Evolutionary conservation across 2,113 vertebrate genomes (phyloP), one percentile per base, ranked within the genome.

Genomic region (Barnardius zonarius): DNA sequence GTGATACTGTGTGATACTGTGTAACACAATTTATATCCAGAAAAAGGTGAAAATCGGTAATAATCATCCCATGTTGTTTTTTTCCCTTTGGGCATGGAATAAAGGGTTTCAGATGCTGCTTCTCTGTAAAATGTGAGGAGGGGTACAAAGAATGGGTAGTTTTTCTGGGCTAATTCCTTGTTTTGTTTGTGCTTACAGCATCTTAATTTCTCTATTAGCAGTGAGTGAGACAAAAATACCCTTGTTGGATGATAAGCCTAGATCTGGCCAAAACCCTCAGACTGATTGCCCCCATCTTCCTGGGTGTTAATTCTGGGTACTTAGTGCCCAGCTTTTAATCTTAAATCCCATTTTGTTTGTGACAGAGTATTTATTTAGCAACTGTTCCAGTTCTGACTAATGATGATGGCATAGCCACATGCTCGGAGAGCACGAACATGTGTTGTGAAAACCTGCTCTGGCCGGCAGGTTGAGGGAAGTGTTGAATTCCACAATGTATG

Each of bases 331-430:
- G 91, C 51, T 88, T 97, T 93, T 84, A 52, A 79, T 94, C 79
- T 96, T 85, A 68, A 83, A 76, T 91, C 66, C 49, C 22, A 23
- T 86, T 95, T 90, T 88, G 80, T 80, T 92, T 88, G 83, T 78
- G 89, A 78, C 44, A 69, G 63, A 55, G 81, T 52, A 79, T 91
- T 91, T 96, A 83, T 94, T 96, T 95, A 95, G 92, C 62, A 94
- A 59, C 89, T 0, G 2, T 70, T 97, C 44, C 43, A 35, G 43
- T 72, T 89, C 86, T 92, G 91, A 87, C 80, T 93, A 88, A 95
- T 67, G 76, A 30, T 77, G 89, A 85, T 66, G 86, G 77, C 86
- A 92, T 18, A 92, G 88, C 68, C 88, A 78, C 86, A 49, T 81
- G 94, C 90, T 86, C 6, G 0, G 80, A 46, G 74, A 70, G 86